These are phyloP conservation scores for Caiman crocodilus DNA, from an alignment of 2,797 vertebrate genomes.

Conservation along the genomic window DNA sequence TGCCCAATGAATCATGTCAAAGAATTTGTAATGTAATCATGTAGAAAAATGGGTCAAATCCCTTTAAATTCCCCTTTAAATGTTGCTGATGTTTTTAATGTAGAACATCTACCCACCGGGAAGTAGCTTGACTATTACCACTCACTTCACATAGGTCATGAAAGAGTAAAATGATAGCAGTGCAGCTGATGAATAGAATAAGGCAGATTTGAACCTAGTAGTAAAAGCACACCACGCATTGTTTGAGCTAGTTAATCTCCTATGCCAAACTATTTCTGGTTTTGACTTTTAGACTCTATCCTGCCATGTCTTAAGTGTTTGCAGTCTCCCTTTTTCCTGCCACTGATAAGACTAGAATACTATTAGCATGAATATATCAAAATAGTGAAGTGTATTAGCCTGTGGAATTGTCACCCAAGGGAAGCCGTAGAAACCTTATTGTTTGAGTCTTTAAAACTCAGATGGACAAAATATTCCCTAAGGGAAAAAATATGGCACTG, in stretches of 20 bases:
- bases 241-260: conserved; percentile 24
- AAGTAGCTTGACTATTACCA: neutral
- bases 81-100: too few species aligned
- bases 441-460: neutral
- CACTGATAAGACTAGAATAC: neutral
- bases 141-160: conserved; percentile 23
- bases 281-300: conserved; percentile 11
- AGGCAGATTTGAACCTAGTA: conserved; percentile 19
- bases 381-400: neutral
- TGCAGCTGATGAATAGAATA: conserved; percentile 29
- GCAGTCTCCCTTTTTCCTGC: conserved; percentile 36
- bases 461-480: conserved; percentile 26
- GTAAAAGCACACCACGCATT: conserved; percentile 1
- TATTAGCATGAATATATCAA: conserved; percentile 36
- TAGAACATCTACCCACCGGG: neutral
- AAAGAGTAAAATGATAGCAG: conserved; percentile 13
- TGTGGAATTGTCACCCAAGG: conserved; percentile 19
- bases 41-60: neutral
- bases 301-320: neutral
- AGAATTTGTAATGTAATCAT: neutral
- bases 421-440: neutral
- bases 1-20: neutral
- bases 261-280: neutral
- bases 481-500: neutral
- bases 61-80: neutral